These are phyloP conservation scores for Pyrgilauda ruficollis DNA, from an alignment of 2,113 vertebrate species.

Conservation along the genomic window DNA sequence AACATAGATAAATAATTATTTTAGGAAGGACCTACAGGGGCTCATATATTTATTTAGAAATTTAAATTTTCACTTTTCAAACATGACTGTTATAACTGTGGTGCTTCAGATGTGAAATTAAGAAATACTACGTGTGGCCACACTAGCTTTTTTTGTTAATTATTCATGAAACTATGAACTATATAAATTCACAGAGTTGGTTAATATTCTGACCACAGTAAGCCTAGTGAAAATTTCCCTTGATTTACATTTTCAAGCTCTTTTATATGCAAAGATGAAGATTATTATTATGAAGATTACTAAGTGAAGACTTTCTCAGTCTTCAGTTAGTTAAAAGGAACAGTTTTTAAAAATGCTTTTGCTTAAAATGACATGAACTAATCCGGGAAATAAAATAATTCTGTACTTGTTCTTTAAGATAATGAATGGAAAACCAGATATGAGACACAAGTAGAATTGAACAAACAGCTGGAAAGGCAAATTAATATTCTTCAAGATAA, in stretches of 20 bases:
- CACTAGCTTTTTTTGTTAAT: neutral
- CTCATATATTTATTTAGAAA: neutral
- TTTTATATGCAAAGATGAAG: neutral
- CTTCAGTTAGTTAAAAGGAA: neutral
- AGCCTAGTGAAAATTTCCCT: neutral
- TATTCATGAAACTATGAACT: neutral
- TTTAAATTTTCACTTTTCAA: neutral
- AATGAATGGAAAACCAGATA: slow-evolving; percentile 88
- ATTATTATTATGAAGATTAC: neutral
- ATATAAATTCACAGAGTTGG: neutral
- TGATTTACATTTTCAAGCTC: neutral
- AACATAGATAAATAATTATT: neutral
- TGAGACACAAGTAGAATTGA: slow-evolving; percentile 85
- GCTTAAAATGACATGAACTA: neutral
- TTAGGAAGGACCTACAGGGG: neutral
- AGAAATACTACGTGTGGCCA: neutral
- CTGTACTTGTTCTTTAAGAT: slow-evolving; percentile 51
- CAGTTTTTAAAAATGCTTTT: neutral
- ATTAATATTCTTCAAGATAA: slow-evolving; percentile 76
- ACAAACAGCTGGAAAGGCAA: slow-evolving; percentile 84
- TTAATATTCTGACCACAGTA: neutral
- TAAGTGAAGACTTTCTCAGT: neutral
- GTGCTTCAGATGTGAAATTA: neutral
- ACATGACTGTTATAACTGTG: neutral
- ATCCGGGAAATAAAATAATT: neutral